Evolutionary conservation across 2,797 vertebrate species (phyloP), one percentile per base, ranked within the genome.

Genomic region (Decapterus maruadsi): DNA sequence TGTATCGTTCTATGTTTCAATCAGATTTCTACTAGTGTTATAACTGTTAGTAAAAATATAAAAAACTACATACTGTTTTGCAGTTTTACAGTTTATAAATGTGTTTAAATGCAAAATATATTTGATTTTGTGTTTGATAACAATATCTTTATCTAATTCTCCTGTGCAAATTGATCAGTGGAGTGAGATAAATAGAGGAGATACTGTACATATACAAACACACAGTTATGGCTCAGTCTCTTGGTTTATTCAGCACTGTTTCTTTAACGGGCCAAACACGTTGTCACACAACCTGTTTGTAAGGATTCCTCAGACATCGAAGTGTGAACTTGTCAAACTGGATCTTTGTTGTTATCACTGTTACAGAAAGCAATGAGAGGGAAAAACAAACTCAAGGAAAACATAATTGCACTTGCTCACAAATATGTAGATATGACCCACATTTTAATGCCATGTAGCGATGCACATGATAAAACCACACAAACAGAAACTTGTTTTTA

Each of bases 231-330:
- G n/a, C 29, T 62, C 17, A 63, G 38, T 42, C 11, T 61, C 48
- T 71, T 50, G 48, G 45, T 69, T 78, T 60, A 53, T 64, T 61
- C 3, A 8, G 31, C 1, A 3, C 0, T 2, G 10, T 78, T 62
- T 78, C 19, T 69, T 34, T 43, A 19, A 20, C 57, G 26, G 36
- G 34, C 62, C 55, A 22, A 55, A 19, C 57, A 73, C 48, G 72
- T 19, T 72, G 65, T 81, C 34, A 68, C 78, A 19, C 2, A 87
- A 80, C 89, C 61, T 13, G 90, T 90, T 90, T 63, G 69, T 14
- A 26, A 48, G 19, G 48, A 89, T 83, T 68, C 34, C 9, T 72
- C 78, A 17, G 34, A 36, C 7, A 8, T 36, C 6, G 7, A 8
- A 36, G 64, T 45, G 6, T 13, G 8, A 45, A 45, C 81, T 63